phyloP scores from a whole-genome alignment of 2,113 vertebrate species.

The Bos indicus region DNA sequence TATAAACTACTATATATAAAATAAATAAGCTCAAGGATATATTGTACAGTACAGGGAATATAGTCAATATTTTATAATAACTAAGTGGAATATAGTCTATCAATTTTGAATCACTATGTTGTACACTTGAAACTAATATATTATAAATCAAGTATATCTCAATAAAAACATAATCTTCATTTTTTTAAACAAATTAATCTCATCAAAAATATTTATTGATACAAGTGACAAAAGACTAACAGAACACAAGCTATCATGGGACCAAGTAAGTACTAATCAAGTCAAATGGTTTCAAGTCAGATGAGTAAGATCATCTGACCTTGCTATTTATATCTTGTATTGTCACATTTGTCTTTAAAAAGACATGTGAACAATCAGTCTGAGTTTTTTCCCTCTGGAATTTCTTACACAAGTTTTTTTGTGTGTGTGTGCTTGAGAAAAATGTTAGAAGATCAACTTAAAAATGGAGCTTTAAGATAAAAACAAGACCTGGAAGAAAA shows the following conservation, averaged over 20 bases:
- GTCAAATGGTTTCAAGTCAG: neutral
- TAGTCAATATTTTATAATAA: neutral
- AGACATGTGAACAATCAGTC: neutral
- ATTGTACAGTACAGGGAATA: neutral
- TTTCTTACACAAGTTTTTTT: conserved; percentile 7
- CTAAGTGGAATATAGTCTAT: neutral
- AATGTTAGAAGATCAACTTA: neutral
- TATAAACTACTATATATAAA: neutral
- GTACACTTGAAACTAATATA: neutral
- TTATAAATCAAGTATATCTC: neutral
- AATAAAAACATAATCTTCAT: neutral
- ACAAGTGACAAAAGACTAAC: neutral
- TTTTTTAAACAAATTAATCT: neutral
- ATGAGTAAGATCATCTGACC: neutral
- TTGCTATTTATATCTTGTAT: neutral
- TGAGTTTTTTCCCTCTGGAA: neutral
- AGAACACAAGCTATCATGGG: neutral
- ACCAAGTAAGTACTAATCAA: neutral
- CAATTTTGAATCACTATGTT: neutral
- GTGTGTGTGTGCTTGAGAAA: neutral
- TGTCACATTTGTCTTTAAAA: conserved; percentile 25
- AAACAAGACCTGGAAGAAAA: neutral
- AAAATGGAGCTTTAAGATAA: conserved; percentile 13
- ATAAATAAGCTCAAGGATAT: neutral
- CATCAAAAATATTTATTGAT: neutral